These are phyloP conservation scores for Brachymystax lenok DNA, from an alignment of 2,797 vertebrate genomes.

Conservation along the genomic window DNA sequence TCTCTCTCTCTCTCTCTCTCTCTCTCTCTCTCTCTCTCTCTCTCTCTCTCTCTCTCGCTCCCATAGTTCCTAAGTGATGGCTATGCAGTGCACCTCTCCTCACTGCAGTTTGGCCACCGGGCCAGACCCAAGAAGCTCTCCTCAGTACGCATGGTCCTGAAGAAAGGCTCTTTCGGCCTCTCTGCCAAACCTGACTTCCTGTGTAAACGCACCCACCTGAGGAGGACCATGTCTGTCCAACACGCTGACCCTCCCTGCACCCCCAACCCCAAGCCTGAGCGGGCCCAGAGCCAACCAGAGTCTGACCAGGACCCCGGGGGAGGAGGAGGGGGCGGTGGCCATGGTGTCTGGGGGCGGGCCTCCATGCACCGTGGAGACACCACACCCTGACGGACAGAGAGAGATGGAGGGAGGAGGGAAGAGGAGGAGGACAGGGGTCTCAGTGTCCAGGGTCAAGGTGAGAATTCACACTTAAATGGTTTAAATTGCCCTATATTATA, in stretches of 20 bases:
- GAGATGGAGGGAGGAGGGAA: slow-evolving; percentile 21
- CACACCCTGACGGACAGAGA: slow-evolving; percentile 69
- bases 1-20: background rate
- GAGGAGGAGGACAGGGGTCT: slow-evolving; percentile 27
- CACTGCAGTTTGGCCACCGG: slow-evolving; percentile 88
- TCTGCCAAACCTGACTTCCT: slow-evolving; percentile 94
- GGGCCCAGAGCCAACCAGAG: slow-evolving; percentile 97
- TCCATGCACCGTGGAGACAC: slow-evolving; percentile 79
- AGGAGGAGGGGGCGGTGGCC: slow-evolving; percentile 66
- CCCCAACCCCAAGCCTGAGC: slow-evolving; percentile 91
- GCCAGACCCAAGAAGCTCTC: slow-evolving; percentile 91
- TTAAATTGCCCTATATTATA: background rate
- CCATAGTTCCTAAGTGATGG: slow-evolving; percentile 93
- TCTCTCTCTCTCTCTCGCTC: background rate
- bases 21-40: no score
- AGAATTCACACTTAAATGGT: slow-evolving; percentile 8
- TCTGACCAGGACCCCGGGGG: slow-evolving; percentile 90
- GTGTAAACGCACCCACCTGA: slow-evolving; percentile 93
- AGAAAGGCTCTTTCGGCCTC: slow-evolving; percentile 95
- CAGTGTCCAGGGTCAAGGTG: slow-evolving; percentile 61
- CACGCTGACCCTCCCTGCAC: slow-evolving; percentile 89
- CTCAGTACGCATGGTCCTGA: slow-evolving; percentile 91
- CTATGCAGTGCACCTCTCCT: slow-evolving; percentile 92
- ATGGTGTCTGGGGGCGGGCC: slow-evolving; percentile 71
- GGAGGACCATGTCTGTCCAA: slow-evolving; percentile 95